These are phyloP conservation scores for Polypterus senegalus DNA, from an alignment of 2,113 vertebrate species.

Conservation along the genomic window DNA sequence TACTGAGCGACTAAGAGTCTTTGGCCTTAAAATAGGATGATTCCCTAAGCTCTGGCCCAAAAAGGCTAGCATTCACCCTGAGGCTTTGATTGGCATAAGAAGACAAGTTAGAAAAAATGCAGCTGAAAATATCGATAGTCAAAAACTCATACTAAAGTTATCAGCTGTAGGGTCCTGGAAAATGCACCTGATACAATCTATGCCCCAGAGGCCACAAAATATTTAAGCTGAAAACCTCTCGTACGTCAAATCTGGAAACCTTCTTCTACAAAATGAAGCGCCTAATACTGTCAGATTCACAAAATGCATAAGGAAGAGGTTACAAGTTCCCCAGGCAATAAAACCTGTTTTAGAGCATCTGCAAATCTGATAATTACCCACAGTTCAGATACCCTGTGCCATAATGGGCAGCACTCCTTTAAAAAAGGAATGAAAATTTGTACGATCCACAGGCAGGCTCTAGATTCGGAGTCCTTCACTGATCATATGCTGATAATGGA, in stretches of 20 bases:
- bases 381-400: slow-evolving; percentile 42
- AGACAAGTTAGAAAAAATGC: too few relatives aligned
- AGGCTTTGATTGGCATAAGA: too few relatives aligned
- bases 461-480: too few relatives aligned
- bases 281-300: neutral
- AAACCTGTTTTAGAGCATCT: slow-evolving; percentile 35
- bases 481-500: too few relatives aligned
- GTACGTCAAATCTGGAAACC: neutral
- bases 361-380: slow-evolving; percentile 60
- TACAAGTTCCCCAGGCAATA: slow-evolving; percentile 24
- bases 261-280: neutral
- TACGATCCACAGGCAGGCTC: slow-evolving; percentile 34
- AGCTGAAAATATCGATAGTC: too few relatives aligned
- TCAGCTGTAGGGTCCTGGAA: too few relatives aligned
- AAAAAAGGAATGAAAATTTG: slow-evolving; percentile 59
- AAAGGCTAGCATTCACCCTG: neutral
- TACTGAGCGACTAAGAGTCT: neutral
- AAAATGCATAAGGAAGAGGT: neutral
- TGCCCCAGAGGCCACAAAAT: neutral
- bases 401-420: slow-evolving; percentile 44
- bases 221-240: neutral
- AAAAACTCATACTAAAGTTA: too few relatives aligned
- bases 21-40: neutral
- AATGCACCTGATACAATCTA: too few relatives aligned
- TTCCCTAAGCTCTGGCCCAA: neutral